phyloP scores from a whole-genome alignment of 2,113 vertebrate genomes.

The Phaethon lepturus region DNA sequence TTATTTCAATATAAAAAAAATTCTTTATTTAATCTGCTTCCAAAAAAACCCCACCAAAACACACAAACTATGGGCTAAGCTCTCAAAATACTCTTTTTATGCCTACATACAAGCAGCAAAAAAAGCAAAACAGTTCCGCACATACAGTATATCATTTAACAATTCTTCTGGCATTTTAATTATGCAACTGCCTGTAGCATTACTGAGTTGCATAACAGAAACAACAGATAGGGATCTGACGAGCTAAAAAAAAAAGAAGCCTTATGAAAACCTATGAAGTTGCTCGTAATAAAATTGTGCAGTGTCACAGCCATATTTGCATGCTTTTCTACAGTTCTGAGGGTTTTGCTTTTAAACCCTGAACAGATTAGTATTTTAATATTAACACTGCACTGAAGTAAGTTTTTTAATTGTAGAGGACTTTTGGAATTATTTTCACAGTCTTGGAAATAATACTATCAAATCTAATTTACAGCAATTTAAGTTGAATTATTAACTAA shows the following conservation, averaged over 20 bases:
- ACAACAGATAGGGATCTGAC: conserved; percentile 14
- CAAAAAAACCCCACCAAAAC: neutral
- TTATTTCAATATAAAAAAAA: neutral
- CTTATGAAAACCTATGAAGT: neutral
- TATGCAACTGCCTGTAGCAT: conserved; percentile 35
- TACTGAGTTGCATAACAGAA: conserved; percentile 12
- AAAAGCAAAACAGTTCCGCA: neutral
- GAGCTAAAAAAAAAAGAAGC: neutral
- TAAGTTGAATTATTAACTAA: neutral
- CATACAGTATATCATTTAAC: neutral
- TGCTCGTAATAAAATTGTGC: neutral
- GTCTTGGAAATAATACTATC: neutral
- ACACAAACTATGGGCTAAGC: neutral
- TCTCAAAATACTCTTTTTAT: neutral
- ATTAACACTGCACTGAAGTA: neutral
- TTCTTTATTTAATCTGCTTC: neutral
- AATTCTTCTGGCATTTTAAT: conserved; percentile 20
- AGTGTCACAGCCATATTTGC: neutral
- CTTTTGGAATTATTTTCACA: no score
- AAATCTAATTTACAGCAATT: neutral
- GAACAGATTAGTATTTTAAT: neutral
- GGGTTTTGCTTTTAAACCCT: neutral
- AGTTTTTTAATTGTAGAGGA: neutral
- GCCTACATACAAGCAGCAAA: neutral
- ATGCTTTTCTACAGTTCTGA: neutral